These are phyloP conservation scores for Luidia sarsii DNA, from an alignment of 53 echinoderm and acorn worm genomes.

Conservation along the genomic window DNA sequence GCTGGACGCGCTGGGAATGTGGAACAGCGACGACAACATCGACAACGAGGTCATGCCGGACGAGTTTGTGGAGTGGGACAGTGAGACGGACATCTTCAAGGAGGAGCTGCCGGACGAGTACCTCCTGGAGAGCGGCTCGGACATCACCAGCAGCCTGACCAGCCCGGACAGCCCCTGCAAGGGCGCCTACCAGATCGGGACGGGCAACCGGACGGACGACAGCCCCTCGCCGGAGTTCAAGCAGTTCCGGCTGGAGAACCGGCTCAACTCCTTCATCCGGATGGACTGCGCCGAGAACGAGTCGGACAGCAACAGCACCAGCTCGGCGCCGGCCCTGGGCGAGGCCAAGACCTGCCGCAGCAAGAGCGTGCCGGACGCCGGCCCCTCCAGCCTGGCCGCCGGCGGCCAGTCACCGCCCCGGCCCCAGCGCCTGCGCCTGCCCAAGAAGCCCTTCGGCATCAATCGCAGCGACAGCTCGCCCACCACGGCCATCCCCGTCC, in stretches of 20 bases:
- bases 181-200: slow-evolving; percentile 49
- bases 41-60: slow-evolving; percentile 94
- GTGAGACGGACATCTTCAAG: slow-evolving; percentile 87
- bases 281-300: slow-evolving; percentile 57
- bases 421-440: slow-evolving; percentile 85
- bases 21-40: slow-evolving; percentile 96
- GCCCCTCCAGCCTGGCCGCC: slow-evolving; percentile 37
- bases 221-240: slow-evolving; percentile 60
- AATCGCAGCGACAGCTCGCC: slow-evolving; percentile 82
- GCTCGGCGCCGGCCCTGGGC: slow-evolving; percentile 23
- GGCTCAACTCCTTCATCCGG: slow-evolving; percentile 77
- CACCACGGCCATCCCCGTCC: slow-evolving; percentile 76
- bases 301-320: slow-evolving; percentile 44
- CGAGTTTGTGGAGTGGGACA: slow-evolving; percentile 93
- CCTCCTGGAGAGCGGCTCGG: slow-evolving; percentile 77
- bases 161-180: slow-evolving; percentile 52
- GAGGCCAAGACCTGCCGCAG: slow-evolving; percentile 69
- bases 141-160: slow-evolving; percentile 57
- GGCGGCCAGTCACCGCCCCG: slow-evolving; percentile 74
- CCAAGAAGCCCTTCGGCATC: slow-evolving; percentile 96
- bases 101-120: slow-evolving; percentile 89
- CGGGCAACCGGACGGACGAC: slow-evolving; percentile 42
- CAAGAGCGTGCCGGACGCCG: slow-evolving; percentile 72
- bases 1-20: slow-evolving; percentile 77
- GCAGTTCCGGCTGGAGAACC: slow-evolving; percentile 70